Conservation (phyloP, 92 coral and sea anemone genomes). For the Phymanthus crucifer region DNA sequence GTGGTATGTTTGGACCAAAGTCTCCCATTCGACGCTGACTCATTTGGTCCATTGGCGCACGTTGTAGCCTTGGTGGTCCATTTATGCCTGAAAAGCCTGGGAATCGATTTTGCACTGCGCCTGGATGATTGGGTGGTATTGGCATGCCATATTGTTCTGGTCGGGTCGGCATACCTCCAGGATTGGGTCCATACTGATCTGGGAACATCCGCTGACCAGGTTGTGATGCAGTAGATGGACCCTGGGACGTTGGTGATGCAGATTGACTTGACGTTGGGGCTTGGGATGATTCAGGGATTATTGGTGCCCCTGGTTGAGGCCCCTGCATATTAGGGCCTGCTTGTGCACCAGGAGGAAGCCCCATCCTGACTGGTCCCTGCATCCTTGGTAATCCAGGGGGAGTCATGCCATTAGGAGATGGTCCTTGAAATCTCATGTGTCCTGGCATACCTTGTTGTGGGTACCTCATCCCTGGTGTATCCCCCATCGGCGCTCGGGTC, state of each 20-base stretch:
- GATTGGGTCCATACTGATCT: conserved; percentile 27
- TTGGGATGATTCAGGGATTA: conserved; percentile 22
- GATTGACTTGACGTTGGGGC: conserved; percentile 30
- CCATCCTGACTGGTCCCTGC: conserved; percentile 26
- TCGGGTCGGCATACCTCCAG: conserved; percentile 7
- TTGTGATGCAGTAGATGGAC: background rate
- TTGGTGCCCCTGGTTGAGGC: background rate
- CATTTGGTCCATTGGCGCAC: conserved; percentile 40
- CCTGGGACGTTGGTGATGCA: conserved; percentile 19
- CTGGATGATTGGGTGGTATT: conserved; percentile 14
- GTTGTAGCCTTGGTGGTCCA: conserved; percentile 41
- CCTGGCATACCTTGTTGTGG: conserved; percentile 67
- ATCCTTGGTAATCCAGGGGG: conserved; percentile 37
- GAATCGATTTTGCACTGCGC: conserved; percentile 12
- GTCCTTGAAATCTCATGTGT: conserved; percentile 64
- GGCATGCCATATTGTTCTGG: conserved; percentile 23
- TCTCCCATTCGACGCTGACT: conserved; percentile 21
- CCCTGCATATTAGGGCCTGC: conserved; percentile 21
- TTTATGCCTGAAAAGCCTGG: conserved; percentile 22
- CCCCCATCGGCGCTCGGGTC: conserved; percentile 59
- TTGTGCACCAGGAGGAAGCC: conserved; percentile 19
- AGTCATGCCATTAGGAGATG: conserved; percentile 47
- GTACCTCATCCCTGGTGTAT: conserved; percentile 57
- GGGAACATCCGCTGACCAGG: conserved; percentile 14
- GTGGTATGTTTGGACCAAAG: conserved; percentile 18